phyloP scores from a whole-genome alignment of 2,797 vertebrate genomes.

The Spea hammondii region DNA sequence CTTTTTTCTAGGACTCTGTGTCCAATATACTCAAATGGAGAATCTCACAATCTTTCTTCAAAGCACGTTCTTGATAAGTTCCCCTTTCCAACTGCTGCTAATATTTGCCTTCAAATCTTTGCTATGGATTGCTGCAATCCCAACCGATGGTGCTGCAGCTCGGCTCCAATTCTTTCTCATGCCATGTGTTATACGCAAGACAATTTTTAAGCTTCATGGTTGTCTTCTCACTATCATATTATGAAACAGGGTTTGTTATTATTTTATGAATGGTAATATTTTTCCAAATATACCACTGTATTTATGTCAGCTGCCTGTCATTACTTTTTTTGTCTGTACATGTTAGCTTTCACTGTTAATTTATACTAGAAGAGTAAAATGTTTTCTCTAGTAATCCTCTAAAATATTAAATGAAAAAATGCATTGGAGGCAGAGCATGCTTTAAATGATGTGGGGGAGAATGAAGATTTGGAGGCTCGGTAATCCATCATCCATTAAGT shows the following conservation, averaged over 20 bases:
- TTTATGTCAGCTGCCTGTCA: slow-evolving; percentile 1
- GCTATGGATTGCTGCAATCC: neutral
- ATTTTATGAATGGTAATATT: slow-evolving; percentile 20
- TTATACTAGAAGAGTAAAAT: neutral
- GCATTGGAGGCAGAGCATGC: no score
- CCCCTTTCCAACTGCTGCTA: slow-evolving; percentile 3
- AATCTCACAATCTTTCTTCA: neutral
- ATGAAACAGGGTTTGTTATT: neutral
- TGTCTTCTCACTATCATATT: neutral
- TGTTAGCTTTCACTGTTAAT: neutral
- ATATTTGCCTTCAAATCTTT: neutral
- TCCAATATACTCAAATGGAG: neutral
- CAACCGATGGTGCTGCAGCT: neutral
- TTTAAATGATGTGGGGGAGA: no score
- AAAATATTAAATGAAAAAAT: neutral
- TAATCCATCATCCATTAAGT: no score
- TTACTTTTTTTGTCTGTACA: neutral
- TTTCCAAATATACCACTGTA: slow-evolving; percentile 3
- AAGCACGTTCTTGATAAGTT: neutral
- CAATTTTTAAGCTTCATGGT: neutral
- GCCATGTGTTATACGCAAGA: neutral
- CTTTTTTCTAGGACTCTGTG: neutral
- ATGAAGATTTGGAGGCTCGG: no score
- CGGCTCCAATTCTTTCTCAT: neutral
- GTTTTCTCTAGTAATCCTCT: neutral